phyloP scores from a whole-genome alignment of 2,113 vertebrate species.

The Colistium nudipinnis region DNA sequence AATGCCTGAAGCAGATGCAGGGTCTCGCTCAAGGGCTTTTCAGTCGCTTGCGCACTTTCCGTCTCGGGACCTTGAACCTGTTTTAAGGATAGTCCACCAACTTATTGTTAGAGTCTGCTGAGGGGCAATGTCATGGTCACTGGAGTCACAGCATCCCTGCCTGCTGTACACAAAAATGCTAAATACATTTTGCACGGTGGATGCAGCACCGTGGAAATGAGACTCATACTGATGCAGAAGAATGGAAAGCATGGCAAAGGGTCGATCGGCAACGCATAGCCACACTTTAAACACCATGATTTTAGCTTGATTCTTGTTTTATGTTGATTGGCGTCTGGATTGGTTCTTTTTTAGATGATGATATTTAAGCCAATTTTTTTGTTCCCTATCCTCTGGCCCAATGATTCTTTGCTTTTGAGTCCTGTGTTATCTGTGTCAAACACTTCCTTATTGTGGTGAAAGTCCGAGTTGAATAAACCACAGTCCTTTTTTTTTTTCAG shows the following conservation, averaged over 20 bases:
- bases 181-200: constrained; percentile 28
- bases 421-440: too few relatives aligned
- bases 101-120: background rate
- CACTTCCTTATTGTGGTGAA: too few relatives aligned
- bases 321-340: background rate
- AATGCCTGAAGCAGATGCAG: constrained; percentile 18
- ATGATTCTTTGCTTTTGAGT: too few relatives aligned
- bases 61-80: constrained; percentile 8
- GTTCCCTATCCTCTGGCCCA: too few relatives aligned
- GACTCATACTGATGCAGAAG: background rate
- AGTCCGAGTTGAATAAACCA: background rate
- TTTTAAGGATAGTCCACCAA: constrained; percentile 17
- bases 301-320: background rate
- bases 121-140: constrained; percentile 35
- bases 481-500: background rate
- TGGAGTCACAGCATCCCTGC: constrained; percentile 1
- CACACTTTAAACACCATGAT: background rate
- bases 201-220: constrained; percentile 34
- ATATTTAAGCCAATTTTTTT: background rate
- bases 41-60: constrained; percentile 16
- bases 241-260: constrained; percentile 3
- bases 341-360: background rate
- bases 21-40: constrained; percentile 32
- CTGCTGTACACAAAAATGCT: constrained; percentile 44
- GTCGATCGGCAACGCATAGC: constrained; percentile 9